Conservation (phyloP, 2,888 invertebrate species). For the Amiota minor region DNA sequence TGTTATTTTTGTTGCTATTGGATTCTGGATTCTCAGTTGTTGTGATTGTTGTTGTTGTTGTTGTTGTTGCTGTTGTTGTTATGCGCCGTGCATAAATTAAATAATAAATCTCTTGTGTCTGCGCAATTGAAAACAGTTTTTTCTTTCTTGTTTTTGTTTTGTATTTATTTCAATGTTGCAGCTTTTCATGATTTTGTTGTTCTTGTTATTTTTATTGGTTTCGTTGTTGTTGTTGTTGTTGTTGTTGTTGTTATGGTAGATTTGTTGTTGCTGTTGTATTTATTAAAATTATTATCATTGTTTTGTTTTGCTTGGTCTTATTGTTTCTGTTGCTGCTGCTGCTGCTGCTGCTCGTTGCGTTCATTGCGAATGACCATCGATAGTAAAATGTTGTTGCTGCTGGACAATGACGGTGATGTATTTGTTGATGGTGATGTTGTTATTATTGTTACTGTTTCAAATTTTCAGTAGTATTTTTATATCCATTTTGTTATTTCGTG, state of each 20-base stretch:
- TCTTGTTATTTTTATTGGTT: slow-evolving; percentile 41
- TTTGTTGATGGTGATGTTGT: slow-evolving; percentile 36
- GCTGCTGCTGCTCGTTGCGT: slow-evolving; percentile 38
- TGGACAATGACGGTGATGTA: slow-evolving; percentile 33
- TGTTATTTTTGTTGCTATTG: slow-evolving; percentile 15
- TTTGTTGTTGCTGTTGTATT: slow-evolving; percentile 28
- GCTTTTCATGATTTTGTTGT: slow-evolving; percentile 36
- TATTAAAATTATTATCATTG: slow-evolving; percentile 30
- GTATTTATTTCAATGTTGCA: too few species aligned
- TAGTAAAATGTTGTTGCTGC: slow-evolving; percentile 2
- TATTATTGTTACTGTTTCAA: neutral
- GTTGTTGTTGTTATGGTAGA: slow-evolving; percentile 24
- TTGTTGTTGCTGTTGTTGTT: slow-evolving; percentile 36
- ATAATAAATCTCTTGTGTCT: slow-evolving; percentile 66
- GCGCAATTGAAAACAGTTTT: slow-evolving; percentile 54
- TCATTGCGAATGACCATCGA: neutral
- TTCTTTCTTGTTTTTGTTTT: too few species aligned
- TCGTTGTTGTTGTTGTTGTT: slow-evolving; percentile 53
- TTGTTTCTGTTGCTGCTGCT: slow-evolving; percentile 38
- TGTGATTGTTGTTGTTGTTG: slow-evolving; percentile 42
- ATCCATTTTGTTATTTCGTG: neutral
- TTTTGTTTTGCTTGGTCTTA: slow-evolving; percentile 37
- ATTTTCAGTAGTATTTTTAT: slow-evolving; percentile 24
- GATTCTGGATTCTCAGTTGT: neutral
- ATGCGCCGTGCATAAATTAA: slow-evolving; percentile 66